These are phyloP conservation scores for Ormyrus thymus DNA, from an alignment of 2,888 invertebrate genomes.

Conservation along the genomic window DNA sequence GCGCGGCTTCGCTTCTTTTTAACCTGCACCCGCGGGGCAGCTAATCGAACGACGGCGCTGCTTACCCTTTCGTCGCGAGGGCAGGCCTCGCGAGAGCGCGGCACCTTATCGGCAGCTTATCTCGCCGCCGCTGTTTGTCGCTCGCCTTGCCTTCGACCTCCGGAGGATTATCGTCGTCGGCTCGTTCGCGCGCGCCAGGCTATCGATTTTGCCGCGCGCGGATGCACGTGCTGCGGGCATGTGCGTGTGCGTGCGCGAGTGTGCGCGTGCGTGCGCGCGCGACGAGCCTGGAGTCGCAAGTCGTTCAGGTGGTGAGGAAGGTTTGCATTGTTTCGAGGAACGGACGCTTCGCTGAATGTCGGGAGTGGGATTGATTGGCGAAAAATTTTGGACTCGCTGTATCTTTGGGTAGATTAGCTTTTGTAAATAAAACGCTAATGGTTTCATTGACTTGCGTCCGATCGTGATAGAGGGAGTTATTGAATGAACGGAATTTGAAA, in stretches of 20 bases:
- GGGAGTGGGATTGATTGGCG: not conserved
- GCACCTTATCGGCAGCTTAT: no score
- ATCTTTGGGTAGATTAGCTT: not conserved
- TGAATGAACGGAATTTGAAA: no score
- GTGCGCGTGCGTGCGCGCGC: not conserved
- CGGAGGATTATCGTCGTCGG: slow-evolving; percentile 31
- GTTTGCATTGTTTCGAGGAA: not conserved
- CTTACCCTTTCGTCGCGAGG: no score
- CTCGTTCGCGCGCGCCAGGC: slow-evolving; percentile 14
- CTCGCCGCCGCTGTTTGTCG: no score
- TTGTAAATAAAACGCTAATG: not conserved
- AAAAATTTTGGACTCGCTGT: not conserved
- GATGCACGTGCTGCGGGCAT: not conserved
- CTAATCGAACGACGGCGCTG: no score
- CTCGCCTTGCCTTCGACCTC: no score
- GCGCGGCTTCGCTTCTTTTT: not conserved
- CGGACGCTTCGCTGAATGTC: not conserved
- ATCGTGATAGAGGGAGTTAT: no score
- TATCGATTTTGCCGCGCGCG: slow-evolving; percentile 48
- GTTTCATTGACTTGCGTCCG: no score
- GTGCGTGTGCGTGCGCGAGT: not conserved
- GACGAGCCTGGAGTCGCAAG: not conserved
- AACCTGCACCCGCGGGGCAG: no score
- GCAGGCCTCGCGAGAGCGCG: no score
- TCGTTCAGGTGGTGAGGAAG: not conserved